These are phyloP conservation scores for Melipona quadrifasciata DNA, from an alignment of 1,140 invertebrate species.

Conservation along the genomic window DNA sequence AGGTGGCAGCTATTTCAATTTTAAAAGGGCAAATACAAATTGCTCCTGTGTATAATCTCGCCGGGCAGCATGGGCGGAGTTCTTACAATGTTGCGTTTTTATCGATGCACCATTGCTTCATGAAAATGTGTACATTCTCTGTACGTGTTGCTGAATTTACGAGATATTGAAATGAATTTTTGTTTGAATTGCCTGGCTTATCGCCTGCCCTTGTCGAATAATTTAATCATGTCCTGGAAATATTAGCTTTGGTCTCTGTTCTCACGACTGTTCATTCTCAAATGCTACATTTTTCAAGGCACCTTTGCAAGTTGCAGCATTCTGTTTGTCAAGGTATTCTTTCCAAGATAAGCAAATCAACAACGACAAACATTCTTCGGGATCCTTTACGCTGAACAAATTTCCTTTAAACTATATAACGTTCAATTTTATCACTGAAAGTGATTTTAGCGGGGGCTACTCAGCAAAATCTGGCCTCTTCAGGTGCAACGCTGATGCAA, in stretches of 20 bases:
- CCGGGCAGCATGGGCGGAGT: not conserved
- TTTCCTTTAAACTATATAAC: too few relatives aligned
- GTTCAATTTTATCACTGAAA: too few relatives aligned
- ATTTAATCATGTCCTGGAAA: not conserved
- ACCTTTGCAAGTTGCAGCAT: not conserved
- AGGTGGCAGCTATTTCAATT: not conserved
- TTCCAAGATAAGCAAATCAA: not conserved
- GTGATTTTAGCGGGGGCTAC: too few relatives aligned
- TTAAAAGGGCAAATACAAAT: slow-evolving; percentile 13
- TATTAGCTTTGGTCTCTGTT: not conserved
- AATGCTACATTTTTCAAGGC: not conserved
- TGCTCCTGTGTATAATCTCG: not conserved
- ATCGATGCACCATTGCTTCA: not conserved
- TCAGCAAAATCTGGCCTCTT: too few relatives aligned
- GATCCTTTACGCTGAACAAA: too few relatives aligned
- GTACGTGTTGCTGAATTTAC: not conserved
- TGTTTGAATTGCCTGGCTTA: not conserved
- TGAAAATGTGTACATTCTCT: not conserved
- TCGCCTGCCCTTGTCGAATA: not conserved
- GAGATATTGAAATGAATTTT: not conserved
- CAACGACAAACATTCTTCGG: too few relatives aligned
- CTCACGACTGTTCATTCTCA: not conserved
- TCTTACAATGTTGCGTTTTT: slow-evolving; percentile 13
- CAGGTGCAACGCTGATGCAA: too few relatives aligned
- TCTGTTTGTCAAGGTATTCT: not conserved